Percentiles rank a stretch among this genome's conserved stretches.
Conservation (phyloP, 2,797 vertebrate genomes). For the Gephyroberyx darwinii region DNA sequence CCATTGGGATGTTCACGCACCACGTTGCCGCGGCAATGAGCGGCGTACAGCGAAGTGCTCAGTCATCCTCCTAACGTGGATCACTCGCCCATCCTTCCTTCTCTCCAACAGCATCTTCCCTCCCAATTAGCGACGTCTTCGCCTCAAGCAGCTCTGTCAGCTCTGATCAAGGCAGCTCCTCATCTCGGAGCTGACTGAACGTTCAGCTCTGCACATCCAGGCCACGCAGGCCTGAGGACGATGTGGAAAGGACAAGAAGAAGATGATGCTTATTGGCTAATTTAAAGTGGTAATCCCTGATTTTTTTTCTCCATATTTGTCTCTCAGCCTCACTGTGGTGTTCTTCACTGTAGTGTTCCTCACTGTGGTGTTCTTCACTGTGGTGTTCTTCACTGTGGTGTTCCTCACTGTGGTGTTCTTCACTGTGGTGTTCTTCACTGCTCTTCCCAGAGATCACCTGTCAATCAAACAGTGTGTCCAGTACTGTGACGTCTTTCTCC, state of each 20-base stretch:
- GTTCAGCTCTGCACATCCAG: slow-evolving; percentile 35
- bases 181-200: slow-evolving; percentile 53
- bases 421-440: too few relatives aligned
- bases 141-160: slow-evolving; percentile 61
- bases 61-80: slow-evolving; percentile 21
- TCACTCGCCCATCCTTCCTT: slow-evolving; percentile 11
- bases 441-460: too few relatives aligned
- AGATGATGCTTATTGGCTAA: not conserved
- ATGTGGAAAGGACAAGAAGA: slow-evolving; percentile 16
- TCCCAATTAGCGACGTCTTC: slow-evolving; percentile 58
- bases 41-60: slow-evolving; percentile 27
- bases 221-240: slow-evolving; percentile 12
- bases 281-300: not conserved
- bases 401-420: too few relatives aligned
- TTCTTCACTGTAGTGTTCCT: too few relatives aligned
- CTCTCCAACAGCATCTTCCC: not conserved
- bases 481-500: too few relatives aligned
- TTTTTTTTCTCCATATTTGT: not conserved
- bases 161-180: slow-evolving; percentile 51
- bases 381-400: too few relatives aligned
- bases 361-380: too few relatives aligned
- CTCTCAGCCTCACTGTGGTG: not conserved
- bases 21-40: slow-evolving; percentile 21
- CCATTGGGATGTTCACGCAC: slow-evolving; percentile 1
- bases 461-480: too few relatives aligned